phyloP scores from a whole-genome alignment of 2,113 vertebrate species.

The Crotophaga sulcirostris region DNA sequence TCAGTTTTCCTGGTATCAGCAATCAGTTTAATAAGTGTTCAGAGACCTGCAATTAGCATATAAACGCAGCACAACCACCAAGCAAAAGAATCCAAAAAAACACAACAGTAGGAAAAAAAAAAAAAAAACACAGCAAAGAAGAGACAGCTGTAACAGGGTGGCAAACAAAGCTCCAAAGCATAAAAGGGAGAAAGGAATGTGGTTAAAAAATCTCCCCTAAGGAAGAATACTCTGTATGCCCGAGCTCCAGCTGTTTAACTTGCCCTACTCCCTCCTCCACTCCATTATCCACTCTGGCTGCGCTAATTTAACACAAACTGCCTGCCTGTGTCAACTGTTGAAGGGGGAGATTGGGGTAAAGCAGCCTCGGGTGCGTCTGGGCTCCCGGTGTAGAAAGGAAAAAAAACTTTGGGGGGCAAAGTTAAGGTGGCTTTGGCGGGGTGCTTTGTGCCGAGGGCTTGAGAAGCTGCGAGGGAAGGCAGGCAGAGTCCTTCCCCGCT shows the following conservation, averaged over 20 bases:
- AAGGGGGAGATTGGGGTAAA: background rate
- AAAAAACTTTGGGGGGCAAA: slow-evolving; percentile 50
- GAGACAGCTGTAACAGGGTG: slow-evolving; percentile 40
- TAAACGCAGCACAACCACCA: slow-evolving; percentile 22
- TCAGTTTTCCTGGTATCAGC: slow-evolving; percentile 60
- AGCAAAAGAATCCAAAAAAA: background rate
- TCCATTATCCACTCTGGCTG: slow-evolving; percentile 55
- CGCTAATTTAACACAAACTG: slow-evolving; percentile 47
- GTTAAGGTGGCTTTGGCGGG: slow-evolving; percentile 33
- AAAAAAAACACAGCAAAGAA: background rate
- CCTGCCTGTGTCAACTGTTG: slow-evolving; percentile 57
- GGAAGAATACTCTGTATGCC: slow-evolving; percentile 48
- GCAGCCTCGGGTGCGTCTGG: background rate
- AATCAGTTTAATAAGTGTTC: slow-evolving; percentile 61
- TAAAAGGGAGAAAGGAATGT: slow-evolving; percentile 67
- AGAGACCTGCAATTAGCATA: slow-evolving; percentile 62
- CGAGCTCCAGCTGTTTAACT: slow-evolving; percentile 57
- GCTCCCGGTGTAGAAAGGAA: background rate
- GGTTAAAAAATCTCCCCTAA: slow-evolving; percentile 69
- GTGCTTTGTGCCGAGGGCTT: slow-evolving; percentile 18
- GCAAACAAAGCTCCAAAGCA: slow-evolving; percentile 66
- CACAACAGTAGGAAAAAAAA: background rate
- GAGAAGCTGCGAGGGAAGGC: background rate
- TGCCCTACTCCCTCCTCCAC: slow-evolving; percentile 55
- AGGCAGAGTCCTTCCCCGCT: background rate